A percentile compares a stretch with the other conserved stretches of the same genome.
These are phyloP conservation scores for Cottus gobio DNA, from an alignment of 2,113 vertebrate genomes.

Conservation along the genomic window DNA sequence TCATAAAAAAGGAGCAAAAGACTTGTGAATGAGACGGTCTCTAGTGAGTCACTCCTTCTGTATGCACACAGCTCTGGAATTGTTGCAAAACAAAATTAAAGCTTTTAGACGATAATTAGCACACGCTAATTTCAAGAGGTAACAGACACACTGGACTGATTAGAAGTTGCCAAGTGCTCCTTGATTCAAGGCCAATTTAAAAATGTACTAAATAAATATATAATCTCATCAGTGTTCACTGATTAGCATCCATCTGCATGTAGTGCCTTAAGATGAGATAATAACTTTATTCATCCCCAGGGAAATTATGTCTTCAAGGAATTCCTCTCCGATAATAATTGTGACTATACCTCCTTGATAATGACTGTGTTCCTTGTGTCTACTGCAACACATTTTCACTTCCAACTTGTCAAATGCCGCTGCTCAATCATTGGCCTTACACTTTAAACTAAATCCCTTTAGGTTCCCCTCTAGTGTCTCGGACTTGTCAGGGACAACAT, in stretches of 20 bases:
- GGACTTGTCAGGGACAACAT: too few species aligned
- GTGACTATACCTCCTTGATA: background rate
- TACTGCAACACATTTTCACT: background rate
- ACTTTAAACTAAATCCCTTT: too few species aligned
- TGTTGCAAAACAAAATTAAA: slow-evolving; percentile 89
- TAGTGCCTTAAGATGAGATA: background rate
- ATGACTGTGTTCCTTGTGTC: background rate
- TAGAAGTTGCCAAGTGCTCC: slow-evolving; percentile 80
- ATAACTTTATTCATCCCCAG: background rate
- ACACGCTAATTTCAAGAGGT: slow-evolving; percentile 87
- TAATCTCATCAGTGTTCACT: slow-evolving; percentile 43
- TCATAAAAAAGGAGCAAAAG: slow-evolving; percentile 50
- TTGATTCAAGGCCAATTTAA: slow-evolving; percentile 81
- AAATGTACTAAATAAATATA: slow-evolving; percentile 66
- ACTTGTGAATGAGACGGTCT: slow-evolving; percentile 83
- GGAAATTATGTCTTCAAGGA: slow-evolving; percentile 24
- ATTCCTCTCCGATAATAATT: slow-evolving; percentile 30
- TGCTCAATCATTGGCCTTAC: background rate
- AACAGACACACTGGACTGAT: slow-evolving; percentile 85
- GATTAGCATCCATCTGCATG: slow-evolving; percentile 58
- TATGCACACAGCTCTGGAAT: slow-evolving; percentile 80
- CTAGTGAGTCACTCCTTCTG: slow-evolving; percentile 76
- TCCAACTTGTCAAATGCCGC: background rate
- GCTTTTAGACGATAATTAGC: slow-evolving; percentile 87
- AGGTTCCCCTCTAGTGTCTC: too few species aligned